Conservation (phyloP, 2,888 invertebrate genomes). For the Macrosoma leucophasiata region DNA sequence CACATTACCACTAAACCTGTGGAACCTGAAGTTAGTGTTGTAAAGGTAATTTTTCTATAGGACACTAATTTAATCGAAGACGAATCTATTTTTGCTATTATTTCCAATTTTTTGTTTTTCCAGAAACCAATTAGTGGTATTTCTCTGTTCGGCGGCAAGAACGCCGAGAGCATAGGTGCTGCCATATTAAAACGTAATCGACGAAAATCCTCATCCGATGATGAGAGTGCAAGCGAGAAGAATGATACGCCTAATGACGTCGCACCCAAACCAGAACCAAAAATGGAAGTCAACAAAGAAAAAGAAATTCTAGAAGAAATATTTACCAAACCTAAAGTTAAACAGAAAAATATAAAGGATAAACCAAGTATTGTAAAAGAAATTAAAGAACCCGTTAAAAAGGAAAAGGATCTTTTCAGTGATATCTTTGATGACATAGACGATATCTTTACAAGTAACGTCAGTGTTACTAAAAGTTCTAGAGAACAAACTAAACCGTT, state of each 20-base stretch:
- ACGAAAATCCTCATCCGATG: conserved; percentile 47
- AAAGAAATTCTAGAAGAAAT: conserved; percentile 55
- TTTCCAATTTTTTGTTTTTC: conserved; percentile 17
- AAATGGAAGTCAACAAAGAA: conserved; percentile 27
- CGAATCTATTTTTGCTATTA: not conserved
- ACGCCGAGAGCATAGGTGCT: conserved; percentile 56
- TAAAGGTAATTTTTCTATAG: conserved; percentile 25
- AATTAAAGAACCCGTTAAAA: conserved; percentile 22
- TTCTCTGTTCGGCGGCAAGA: conserved; percentile 70
- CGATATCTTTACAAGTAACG: conserved; percentile 54
- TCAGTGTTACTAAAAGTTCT: conserved; percentile 34
- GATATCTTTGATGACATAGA: conserved; percentile 66
- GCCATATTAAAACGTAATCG: conserved; percentile 54
- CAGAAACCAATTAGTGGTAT: conserved; percentile 79
- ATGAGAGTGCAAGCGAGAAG: conserved; percentile 33
- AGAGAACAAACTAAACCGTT: conserved; percentile 40
- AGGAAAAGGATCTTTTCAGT: conserved; percentile 55
- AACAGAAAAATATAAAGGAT: conserved; percentile 21
- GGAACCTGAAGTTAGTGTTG: conserved; percentile 12
- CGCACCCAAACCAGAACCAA: conserved; percentile 14
- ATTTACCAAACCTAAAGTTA: conserved; percentile 44
- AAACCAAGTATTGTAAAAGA: conserved; percentile 16
- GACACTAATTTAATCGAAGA: too few relatives aligned
- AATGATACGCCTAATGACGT: conserved; percentile 6
- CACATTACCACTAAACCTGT: conserved; percentile 1